Evolutionary conservation across 2,113 vertebrate genomes (phyloP), one percentile per base, ranked within the genome.

Genomic region (Columba livia): DNA sequence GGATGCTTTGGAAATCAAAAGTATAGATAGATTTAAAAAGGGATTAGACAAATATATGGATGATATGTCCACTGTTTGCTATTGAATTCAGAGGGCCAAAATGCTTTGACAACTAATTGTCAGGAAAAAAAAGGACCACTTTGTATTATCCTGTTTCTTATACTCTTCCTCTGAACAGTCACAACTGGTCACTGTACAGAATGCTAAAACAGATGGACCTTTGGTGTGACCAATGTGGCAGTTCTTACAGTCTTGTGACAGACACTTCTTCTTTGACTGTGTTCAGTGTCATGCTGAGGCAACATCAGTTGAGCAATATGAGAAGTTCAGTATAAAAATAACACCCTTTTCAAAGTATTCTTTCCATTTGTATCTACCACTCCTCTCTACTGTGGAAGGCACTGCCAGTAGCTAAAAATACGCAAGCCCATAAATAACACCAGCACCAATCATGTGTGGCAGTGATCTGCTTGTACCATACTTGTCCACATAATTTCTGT

Each of bases 261-360:
- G 57, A 53, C 20, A 31, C 60, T 80, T 79, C 88, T 92, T 61
- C 71, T 89, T 81, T 90, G 60, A 84, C 80, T 72, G 51, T 75
- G 32, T 89, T 91, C 84, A 72, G 89, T 85, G 40, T 78, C 77
- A 34, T 9, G 57, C 79, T 72, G 65, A 96, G 72, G 57, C 85
- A 94, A 74, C 77, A 75, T 86, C 92, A 86, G 75, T 88, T 74
- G 61, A 88, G 96, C 85, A 97, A 94, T 78, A 80, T 78, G 94
- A 97, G 92, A 96, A 95, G 92, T 89, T 89, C 69, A 81, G 90
- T 94, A 84, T 94, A 96, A 95, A 97, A 96, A 96, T 95, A 95
- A 96, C 93, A 84, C 24, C 82, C 85, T 93, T 96, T 95, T 88
- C 83, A 87, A 90, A 88, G 90, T 95, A 93, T 93, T 95, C 73